Conservation (phyloP, 2,797 vertebrate genomes). For the Margarornis squamiger region DNA sequence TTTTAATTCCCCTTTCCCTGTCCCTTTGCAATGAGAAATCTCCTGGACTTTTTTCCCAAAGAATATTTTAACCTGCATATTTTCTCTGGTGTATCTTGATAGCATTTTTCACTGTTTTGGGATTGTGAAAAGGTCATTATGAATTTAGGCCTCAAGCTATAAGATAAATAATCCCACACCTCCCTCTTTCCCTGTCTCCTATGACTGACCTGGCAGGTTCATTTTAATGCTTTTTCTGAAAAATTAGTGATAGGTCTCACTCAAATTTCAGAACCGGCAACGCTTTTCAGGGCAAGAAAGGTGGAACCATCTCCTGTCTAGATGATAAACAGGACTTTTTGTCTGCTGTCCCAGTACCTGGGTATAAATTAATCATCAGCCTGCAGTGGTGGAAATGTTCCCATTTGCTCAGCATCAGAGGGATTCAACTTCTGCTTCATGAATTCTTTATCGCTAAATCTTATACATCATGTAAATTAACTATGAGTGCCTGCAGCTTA, state of each 20-base stretch:
- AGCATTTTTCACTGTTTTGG: neutral
- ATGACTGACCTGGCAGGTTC: neutral
- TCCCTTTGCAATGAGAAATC: neutral
- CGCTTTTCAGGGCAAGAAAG: neutral
- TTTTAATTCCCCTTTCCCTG: neutral
- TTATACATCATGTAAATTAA: neutral
- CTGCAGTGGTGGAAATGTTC: slow-evolving; percentile 2
- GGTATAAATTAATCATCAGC: slow-evolving; percentile 21
- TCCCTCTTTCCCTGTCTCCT: neutral
- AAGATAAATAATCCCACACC: neutral
- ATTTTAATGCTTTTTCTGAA: neutral
- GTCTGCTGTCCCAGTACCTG: neutral
- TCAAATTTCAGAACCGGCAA: neutral
- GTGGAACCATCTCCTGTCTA: neutral
- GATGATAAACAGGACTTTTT: neutral
- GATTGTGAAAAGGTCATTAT: neutral
- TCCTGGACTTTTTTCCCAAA: neutral
- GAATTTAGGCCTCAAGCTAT: neutral
- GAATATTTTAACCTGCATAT: neutral
- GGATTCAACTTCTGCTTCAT: slow-evolving; percentile 14
- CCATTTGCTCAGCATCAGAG: neutral
- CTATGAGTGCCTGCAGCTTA: neutral
- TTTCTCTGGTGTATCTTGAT: neutral
- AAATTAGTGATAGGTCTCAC: neutral
- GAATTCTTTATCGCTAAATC: slow-evolving; percentile 27